Evolutionary conservation across 2,797 vertebrate species (phyloP).

Genomic region (Dipus sagitta): DNA sequence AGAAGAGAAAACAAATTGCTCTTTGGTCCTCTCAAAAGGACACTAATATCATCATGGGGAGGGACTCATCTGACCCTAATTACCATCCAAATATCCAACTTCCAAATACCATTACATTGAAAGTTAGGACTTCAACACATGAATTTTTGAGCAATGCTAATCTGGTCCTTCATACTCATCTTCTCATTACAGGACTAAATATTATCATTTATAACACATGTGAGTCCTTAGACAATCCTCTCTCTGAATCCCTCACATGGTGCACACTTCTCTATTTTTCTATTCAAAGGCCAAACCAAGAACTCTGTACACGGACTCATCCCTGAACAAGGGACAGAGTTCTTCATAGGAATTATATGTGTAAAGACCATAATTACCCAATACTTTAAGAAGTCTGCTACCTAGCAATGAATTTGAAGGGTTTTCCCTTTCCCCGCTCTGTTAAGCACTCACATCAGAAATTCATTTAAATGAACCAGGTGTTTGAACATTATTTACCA

Average conservation of each 20-base stretch:
- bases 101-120: neutral
- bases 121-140: neutral
- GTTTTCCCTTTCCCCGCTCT: neutral
- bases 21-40: neutral
- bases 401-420: neutral
- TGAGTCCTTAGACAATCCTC: neutral
- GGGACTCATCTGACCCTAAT: neutral
- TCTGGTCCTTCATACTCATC: neutral
- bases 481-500: neutral
- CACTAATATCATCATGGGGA: neutral
- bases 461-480: neutral
- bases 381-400: neutral
- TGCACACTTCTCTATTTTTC: conserved; percentile 30
- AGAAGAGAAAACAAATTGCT: neutral
- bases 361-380: neutral
- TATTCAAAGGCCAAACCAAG: neutral
- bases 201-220: conserved; percentile 5
- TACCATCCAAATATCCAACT: neutral
- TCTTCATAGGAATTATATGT: neutral
- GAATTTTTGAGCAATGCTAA: neutral
- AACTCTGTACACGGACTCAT: neutral
- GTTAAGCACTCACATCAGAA: conserved; percentile 6
- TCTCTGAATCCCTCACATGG: neutral
- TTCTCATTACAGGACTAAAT: conserved; percentile 46
- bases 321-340: neutral